These are phyloP conservation scores for Dichetophora obliterata DNA, from an alignment of 2,888 invertebrate genomes.

Conservation along the genomic window DNA sequence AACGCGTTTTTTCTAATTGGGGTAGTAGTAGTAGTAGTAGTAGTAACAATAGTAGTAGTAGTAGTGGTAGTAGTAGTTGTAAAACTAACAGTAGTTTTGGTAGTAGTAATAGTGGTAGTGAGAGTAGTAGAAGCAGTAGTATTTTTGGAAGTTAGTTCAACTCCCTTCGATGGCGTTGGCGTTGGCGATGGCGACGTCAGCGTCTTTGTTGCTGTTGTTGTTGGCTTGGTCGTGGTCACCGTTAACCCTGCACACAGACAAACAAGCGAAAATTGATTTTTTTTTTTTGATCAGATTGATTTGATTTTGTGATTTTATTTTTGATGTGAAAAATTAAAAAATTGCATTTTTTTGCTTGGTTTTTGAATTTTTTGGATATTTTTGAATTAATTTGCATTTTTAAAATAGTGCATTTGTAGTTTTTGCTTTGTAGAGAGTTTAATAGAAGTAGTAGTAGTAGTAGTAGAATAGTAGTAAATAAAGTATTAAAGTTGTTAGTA, in stretches of 20 bases:
- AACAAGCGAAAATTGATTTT: slow-evolving; percentile 70
- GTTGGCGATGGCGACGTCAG: slow-evolving; percentile 35
- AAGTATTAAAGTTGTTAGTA: slow-evolving; percentile 38
- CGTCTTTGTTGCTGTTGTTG: slow-evolving; percentile 32
- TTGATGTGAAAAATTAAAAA: slow-evolving; percentile 32
- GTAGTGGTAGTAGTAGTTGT: slow-evolving; percentile 41
- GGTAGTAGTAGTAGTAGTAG: slow-evolving; percentile 50
- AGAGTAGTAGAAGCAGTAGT: slow-evolving; percentile 43
- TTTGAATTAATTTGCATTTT: slow-evolving; percentile 31
- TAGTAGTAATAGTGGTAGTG: slow-evolving; percentile 39
- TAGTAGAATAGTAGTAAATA: slow-evolving; percentile 54
- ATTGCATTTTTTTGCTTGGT: slow-evolving; percentile 41
- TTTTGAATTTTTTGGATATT: slow-evolving; percentile 47
- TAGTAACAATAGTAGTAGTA: slow-evolving; percentile 40
- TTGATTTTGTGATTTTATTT: slow-evolving; percentile 41
- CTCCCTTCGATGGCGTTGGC: slow-evolving; percentile 1
- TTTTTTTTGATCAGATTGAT: slow-evolving; percentile 45
- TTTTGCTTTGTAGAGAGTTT: slow-evolving; percentile 42
- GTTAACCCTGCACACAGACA: slow-evolving; percentile 75
- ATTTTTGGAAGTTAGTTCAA: slow-evolving; percentile 29
- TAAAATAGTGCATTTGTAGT: slow-evolving; percentile 32
- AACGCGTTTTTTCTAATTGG: slow-evolving; percentile 51
- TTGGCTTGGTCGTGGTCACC: slow-evolving; percentile 47
- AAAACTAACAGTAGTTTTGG: slow-evolving; percentile 42
- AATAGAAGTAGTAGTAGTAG: slow-evolving; percentile 50